Base-by-base conservation (phyloP, 2,113 vertebrate genomes). In the Peromyscus polionotus region DNA sequence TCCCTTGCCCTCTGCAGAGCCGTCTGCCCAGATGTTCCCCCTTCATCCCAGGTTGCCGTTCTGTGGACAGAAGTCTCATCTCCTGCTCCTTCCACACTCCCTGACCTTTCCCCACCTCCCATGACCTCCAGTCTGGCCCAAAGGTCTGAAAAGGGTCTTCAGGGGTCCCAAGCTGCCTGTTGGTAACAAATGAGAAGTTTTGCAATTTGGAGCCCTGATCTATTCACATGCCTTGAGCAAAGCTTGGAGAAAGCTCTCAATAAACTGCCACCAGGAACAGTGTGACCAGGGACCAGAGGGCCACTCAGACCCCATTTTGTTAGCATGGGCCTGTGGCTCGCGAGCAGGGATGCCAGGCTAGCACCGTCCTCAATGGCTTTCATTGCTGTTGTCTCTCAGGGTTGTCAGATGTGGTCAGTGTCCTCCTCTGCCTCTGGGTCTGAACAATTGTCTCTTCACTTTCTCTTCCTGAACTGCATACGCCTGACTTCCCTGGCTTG, bases 371-470 rank as follows among this genome's bases (percentile, higher is more conserved):
- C 28, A 28, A 39, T 3, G 2, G 10, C 26, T 77, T 45, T 59
- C 0, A 6, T 63, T 24, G 51, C 80, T 75, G 33, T 10, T 11
- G 16, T 83, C 11, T 63, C 24, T n/a, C 39, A 72, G 20, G 59
- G 16, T 13, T 28, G 10, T 79, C 83, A 85, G 54, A 6, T 51
- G 51, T 13, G 1, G 13, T 26, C 19, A 17, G 77, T 1, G 39
- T n/a, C 76, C 24, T 70, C 8, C 68, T 86, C 72, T 33, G 14
- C 36, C 48, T 68, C 31, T 3, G 7, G 65, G 28, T 63, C 33
- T 26, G 6, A 81, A 7, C 22, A 22, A 0, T 0, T 8, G 13
- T 24, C 36, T 67, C 3, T 20, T 6, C 19, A 3, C 26, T 22
- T 2, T 11, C 13, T 12, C 3, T 10, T 3, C 45, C 45, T 11